A percentile compares a stretch with the other conserved stretches of the same genome.
Conservation (phyloP, 1,140 invertebrate genomes). For the Heliothis virescens region DNA sequence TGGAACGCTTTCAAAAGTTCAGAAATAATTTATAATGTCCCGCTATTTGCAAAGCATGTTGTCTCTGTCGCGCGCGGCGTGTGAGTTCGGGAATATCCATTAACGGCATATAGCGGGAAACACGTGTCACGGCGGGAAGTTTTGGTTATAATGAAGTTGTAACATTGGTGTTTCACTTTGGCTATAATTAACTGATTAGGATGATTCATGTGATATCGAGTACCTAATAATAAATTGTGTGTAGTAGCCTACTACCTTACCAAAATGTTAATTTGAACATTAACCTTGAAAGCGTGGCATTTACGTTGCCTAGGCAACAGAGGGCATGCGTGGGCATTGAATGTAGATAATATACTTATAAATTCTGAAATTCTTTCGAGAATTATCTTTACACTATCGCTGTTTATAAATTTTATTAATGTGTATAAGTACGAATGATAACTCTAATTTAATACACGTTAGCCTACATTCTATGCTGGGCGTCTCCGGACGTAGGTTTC, state of each 20-base stretch:
- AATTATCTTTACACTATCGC: slow-evolving; percentile 1
- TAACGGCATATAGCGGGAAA: slow-evolving; percentile 43
- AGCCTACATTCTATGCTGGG: slow-evolving; percentile 33
- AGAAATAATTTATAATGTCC: slow-evolving; percentile 34
- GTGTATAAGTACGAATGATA: not conserved
- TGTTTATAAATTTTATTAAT: not conserved
- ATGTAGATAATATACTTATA: not conserved
- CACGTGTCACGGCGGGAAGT: slow-evolving; percentile 38
- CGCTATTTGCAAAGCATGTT: slow-evolving; percentile 33
- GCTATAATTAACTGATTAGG: not conserved
- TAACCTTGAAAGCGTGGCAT: slow-evolving; percentile 26
- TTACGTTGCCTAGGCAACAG: slow-evolving; percentile 42
- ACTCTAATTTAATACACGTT: not conserved
- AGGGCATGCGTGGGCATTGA: slow-evolving; percentile 30
- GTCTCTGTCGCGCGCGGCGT: slow-evolving; percentile 27
- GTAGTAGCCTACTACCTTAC: not conserved
- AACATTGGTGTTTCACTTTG: not conserved
- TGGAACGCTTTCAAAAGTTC: slow-evolving; percentile 48
- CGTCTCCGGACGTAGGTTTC: not conserved
- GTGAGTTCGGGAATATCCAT: slow-evolving; percentile 29
- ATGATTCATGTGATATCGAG: not conserved
- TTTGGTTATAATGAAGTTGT: slow-evolving; percentile 18
- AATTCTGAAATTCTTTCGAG: not conserved
- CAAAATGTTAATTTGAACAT: slow-evolving; percentile 31
- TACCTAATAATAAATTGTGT: not conserved